phyloP scores from a whole-genome alignment of 2,113 vertebrate genomes.

The Dunckerocampus dactyliophorus region DNA sequence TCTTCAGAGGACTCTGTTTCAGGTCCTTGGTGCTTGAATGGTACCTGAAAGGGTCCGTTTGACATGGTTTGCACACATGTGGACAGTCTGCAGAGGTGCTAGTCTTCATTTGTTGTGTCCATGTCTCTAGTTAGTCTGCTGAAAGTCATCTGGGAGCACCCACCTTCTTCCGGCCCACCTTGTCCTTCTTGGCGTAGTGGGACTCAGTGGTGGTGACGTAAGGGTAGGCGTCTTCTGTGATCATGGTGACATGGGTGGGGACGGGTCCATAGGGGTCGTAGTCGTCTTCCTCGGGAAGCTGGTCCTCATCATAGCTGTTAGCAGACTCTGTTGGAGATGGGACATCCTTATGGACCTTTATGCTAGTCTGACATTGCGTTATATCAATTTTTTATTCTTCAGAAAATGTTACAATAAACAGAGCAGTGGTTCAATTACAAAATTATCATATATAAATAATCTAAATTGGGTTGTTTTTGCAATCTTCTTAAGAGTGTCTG shows the following conservation, averaged over 20 bases:
- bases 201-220: conserved; percentile 64
- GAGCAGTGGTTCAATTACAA: too few species aligned
- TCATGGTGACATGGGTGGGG: conserved; percentile 68
- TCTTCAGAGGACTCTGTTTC: conserved; percentile 43
- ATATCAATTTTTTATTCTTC: too few species aligned
- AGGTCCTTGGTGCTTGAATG: conserved; percentile 27
- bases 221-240: conserved; percentile 67
- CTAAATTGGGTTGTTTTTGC: too few species aligned
- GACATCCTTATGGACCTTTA: conserved; percentile 38
- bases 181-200: conserved; percentile 72
- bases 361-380: background rate
- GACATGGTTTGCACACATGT: background rate
- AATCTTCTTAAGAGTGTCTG: too few species aligned
- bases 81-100: too few species aligned
- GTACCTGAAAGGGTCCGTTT: conserved; percentile 38
- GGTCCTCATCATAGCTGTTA: conserved; percentile 54
- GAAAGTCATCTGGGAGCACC: conserved; percentile 15
- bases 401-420: too few species aligned
- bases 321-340: conserved; percentile 44
- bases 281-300: conserved; percentile 37
- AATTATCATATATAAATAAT: too few species aligned
- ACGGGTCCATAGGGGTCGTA: conserved; percentile 53
- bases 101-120: background rate
- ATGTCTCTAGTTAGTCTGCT: background rate
- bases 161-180: conserved; percentile 44